These are phyloP conservation scores for Pipistrellus nathusii DNA, from an alignment of 2,797 vertebrate species.

Conservation along the genomic window DNA sequence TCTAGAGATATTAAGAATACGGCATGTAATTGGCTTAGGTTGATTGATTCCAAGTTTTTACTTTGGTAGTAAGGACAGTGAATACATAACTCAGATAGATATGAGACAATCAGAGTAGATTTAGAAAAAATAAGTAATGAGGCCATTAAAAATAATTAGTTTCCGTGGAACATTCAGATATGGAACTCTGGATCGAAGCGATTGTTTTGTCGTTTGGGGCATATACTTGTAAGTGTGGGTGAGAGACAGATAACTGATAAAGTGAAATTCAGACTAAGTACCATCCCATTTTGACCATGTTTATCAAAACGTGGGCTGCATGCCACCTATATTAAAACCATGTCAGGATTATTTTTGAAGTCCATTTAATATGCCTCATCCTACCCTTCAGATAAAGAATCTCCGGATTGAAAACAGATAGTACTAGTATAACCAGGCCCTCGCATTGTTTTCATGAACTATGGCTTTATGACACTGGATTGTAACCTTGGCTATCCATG, in stretches of 20 bases:
- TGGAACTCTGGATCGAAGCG: not conserved
- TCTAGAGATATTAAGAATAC: not conserved
- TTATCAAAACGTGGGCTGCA: not conserved
- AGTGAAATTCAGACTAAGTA: not conserved
- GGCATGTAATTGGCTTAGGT: not conserved
- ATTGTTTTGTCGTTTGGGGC: not conserved
- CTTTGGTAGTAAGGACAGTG: not conserved
- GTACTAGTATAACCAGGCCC: not conserved
- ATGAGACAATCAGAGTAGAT: not conserved
- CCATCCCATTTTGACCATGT: not conserved
- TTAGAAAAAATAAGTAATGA: not conserved
- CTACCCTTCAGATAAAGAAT: not conserved
- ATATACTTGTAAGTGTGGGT: not conserved
- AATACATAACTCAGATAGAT: not conserved
- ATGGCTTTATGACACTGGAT: not conserved
- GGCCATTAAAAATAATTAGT: not conserved
- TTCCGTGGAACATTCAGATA: not conserved
- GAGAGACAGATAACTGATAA: not conserved
- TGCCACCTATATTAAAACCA: not conserved
- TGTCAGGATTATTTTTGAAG: not conserved
- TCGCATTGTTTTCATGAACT: not conserved
- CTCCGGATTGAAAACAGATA: not conserved
- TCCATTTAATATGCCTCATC: not conserved
- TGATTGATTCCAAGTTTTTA: not conserved
- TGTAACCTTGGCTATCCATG: not conserved